Base-by-base conservation (phyloP, 2,888 invertebrate genomes). In the Lysandra bellargus region DNA sequence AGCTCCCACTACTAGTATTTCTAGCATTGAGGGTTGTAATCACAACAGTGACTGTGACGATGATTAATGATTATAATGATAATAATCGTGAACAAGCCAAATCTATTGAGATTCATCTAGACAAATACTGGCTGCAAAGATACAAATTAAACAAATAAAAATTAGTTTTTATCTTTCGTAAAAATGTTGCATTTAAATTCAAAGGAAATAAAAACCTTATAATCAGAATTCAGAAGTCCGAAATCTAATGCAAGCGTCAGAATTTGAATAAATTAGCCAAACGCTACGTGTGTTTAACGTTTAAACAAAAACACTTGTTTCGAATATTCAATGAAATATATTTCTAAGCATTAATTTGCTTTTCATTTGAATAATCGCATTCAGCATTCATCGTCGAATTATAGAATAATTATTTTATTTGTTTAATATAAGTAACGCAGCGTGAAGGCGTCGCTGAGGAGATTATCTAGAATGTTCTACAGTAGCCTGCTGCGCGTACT, bases 331-430 rank as follows among this genome's bases (percentile, higher is more conserved):
- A 44, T 49, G 57, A 76, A 76, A 53, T 57, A 76, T 57, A 57
- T 30, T 76, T 76, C 53, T 53, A 57, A 57, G 76, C 57, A 76
- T 76, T 76, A 76, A 76, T 33, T 76, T 53, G 76, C 53, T 76
- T 53, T 76, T 76, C 76, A 76, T 76, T 76, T 76, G 33, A 76
- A 76, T 76, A 76, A 76, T 57, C 53, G 30, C 57, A 76, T 76
- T 53, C 53, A 57, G 17, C 57, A 76, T 33, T 76, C 76, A 76
- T 33, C 76, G 57, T 57, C 57, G 30, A 76, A 69, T 37, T 69
- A 69, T 69, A 69, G 4, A 69, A 37, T 69, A 57, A 76, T 76
- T 76, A 76, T 76, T 33, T 53, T 57, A 57, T 76, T 76, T 53
- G 76, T 75, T 69, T 53, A 49, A 30, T 75, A 75, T 53, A 33